Conservation (phyloP, 2,888 invertebrate species). For the Ichneumon xanthorius region DNA sequence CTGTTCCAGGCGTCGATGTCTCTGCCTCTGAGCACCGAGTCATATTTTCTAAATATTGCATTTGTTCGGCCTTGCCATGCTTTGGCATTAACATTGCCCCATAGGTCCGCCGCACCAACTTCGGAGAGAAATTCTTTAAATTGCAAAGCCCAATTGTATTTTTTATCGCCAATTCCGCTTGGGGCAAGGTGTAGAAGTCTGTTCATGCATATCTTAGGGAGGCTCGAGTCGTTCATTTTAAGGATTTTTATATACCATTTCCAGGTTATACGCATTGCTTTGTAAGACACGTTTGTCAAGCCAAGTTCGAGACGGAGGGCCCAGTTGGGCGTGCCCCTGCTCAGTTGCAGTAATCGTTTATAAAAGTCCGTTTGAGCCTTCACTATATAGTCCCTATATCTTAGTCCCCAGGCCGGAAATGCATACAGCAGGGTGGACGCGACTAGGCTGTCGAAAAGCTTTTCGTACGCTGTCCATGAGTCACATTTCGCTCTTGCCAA, state of each 20-base stretch:
- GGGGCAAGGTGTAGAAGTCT: background rate
- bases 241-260: background rate
- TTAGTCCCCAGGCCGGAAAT: slow-evolving; percentile 56
- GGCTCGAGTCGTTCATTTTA: background rate
- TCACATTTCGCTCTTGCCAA: background rate
- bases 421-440: slow-evolving; percentile 45
- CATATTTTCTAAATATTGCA: too few relatives aligned
- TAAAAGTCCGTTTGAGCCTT: slow-evolving; percentile 41
- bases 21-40: too few relatives aligned
- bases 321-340: slow-evolving; percentile 16
- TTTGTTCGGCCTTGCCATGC: too few relatives aligned
- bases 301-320: slow-evolving; percentile 41
- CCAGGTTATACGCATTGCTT: background rate
- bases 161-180: background rate
- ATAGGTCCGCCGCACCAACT: too few relatives aligned
- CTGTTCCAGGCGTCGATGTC: too few relatives aligned
- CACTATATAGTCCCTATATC: slow-evolving; percentile 48
- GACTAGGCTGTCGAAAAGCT: slow-evolving; percentile 45
- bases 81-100: too few relatives aligned
- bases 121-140: too few relatives aligned
- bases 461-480: slow-evolving; percentile 30
- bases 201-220: background rate
- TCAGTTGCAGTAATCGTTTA: slow-evolving; percentile 36
- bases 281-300: background rate
- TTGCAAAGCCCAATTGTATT: too few relatives aligned